phyloP scores from a whole-genome alignment of 2,113 vertebrate species.

The Onychostoma macrolepis region DNA sequence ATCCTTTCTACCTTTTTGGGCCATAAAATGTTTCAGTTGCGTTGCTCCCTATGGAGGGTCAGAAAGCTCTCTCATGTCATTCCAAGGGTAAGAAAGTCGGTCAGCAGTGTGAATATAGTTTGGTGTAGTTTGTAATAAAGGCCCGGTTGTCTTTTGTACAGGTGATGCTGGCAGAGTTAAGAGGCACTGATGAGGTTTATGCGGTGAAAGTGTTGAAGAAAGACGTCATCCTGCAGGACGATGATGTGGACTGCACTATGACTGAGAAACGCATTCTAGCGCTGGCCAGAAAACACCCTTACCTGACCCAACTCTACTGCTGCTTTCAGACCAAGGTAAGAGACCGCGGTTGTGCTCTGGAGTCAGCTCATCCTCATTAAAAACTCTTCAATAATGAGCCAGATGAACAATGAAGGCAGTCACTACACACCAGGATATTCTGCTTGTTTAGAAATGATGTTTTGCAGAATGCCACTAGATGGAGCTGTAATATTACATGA shows the following conservation, averaged over 20 bases:
- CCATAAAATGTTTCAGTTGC: too few relatives aligned
- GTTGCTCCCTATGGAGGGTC: too few relatives aligned
- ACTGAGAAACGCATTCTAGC: constrained; percentile 96
- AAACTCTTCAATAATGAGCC: background rate
- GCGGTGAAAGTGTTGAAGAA: constrained; percentile 97
- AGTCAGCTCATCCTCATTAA: background rate
- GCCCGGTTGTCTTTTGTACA: constrained; percentile 59
- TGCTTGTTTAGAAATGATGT: background rate
- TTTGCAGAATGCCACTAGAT: constrained; percentile 45
- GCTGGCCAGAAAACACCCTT: constrained; percentile 90
- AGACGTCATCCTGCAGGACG: constrained; percentile 95
- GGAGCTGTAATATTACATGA: constrained; percentile 25
- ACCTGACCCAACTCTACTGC: constrained; percentile 95
- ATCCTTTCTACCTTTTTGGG: too few relatives aligned
- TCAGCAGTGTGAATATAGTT: background rate
- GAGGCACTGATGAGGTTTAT: constrained; percentile 93
- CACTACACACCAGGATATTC: background rate
- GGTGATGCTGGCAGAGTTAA: constrained; percentile 96
- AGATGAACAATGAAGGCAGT: background rate
- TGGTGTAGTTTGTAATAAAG: background rate
- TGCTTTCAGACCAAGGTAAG: constrained; percentile 91
- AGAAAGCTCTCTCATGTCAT: too few relatives aligned
- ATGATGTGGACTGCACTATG: constrained; percentile 96
- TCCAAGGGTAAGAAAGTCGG: too few relatives aligned
- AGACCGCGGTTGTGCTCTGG: background rate